Conservation (phyloP, 1,140 invertebrate species). For the Eulimnadia texana region DNA sequence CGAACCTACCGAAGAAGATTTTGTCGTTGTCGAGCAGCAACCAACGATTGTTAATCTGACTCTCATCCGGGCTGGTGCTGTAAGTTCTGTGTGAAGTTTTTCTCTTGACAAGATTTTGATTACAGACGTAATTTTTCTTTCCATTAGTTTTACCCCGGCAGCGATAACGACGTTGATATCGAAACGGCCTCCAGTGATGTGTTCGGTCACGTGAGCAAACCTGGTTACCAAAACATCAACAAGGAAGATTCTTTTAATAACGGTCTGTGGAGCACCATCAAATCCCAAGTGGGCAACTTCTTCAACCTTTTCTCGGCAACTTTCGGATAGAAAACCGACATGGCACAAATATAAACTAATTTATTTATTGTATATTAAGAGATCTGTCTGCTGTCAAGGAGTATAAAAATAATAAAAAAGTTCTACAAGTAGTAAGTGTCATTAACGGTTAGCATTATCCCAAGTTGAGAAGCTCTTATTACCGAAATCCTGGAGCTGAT, state of each 20-base stretch:
- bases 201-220: neutral
- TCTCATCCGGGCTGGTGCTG: constrained; percentile 28
- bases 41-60: constrained; percentile 73
- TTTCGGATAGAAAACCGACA: neutral
- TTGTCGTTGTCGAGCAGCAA: constrained; percentile 68
- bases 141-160: neutral
- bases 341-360: no score
- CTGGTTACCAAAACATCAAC: neutral
- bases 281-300: neutral
- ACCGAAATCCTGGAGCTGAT: no score
- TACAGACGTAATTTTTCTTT: no score
- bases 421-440: no score
- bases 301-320: neutral
- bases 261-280: neutral
- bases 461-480: no score
- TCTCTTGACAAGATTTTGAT: no score
- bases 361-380: no score
- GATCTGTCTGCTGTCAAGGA: no score
- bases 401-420: no score
- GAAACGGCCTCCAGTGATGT: neutral
- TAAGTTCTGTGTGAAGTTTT: no score
- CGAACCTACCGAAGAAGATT: constrained; percentile 62
- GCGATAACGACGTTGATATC: neutral
- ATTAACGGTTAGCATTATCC: no score
- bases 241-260: neutral